These are phyloP conservation scores for Hymenopus coronatus DNA, from an alignment of 2,888 invertebrate species.

Conservation along the genomic window DNA sequence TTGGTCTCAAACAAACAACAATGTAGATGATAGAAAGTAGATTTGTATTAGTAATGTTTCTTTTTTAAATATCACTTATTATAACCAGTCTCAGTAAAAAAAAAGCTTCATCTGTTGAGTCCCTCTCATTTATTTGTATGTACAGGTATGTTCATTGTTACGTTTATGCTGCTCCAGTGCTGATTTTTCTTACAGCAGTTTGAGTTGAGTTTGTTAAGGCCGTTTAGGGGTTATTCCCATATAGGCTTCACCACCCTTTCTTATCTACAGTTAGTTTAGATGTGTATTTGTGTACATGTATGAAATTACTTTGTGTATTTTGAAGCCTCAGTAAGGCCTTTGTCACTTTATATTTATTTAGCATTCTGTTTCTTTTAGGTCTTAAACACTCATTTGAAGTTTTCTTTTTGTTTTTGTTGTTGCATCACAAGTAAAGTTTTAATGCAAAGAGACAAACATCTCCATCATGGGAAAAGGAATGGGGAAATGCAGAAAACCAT, in stretches of 20 bases:
- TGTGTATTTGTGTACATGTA: background rate
- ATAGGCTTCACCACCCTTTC: background rate
- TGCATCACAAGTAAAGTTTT: background rate
- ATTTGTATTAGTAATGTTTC: background rate
- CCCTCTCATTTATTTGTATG: background rate
- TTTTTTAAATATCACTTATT: conserved; percentile 2
- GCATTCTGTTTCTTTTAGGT: background rate
- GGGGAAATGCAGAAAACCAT: background rate
- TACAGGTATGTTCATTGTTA: background rate
- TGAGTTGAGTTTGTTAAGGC: conserved; percentile 4
- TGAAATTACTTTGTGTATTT: background rate
- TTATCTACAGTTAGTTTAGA: background rate
- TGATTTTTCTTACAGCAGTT: background rate
- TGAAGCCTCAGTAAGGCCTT: background rate
- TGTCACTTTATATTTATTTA: background rate
- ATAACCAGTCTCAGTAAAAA: conserved; percentile 6
- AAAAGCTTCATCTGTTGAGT: conserved; percentile 12
- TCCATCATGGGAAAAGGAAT: background rate
- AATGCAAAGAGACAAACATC: background rate
- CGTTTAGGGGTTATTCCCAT: background rate
- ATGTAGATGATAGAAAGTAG: background rate
- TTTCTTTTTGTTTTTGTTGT: background rate
- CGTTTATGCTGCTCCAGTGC: background rate
- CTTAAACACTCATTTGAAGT: background rate
- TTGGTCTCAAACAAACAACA: conserved; percentile 5